Evolutionary conservation across 1,140 invertebrate species (phyloP).

Genomic region (Periplaneta americana): DNA sequence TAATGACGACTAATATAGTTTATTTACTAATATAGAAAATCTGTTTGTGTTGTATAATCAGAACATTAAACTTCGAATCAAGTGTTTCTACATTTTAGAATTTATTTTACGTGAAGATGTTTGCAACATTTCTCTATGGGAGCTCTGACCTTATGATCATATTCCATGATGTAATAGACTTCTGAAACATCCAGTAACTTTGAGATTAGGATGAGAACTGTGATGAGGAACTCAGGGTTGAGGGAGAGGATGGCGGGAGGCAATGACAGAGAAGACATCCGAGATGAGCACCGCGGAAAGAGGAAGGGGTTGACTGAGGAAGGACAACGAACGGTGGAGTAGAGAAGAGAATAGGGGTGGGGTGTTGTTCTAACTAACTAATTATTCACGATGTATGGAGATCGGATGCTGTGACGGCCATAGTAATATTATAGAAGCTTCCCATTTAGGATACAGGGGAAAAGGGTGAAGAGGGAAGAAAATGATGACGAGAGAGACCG

Average conservation of each 20-base stretch:
- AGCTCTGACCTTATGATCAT: too few relatives aligned
- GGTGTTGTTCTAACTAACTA: slow-evolving; percentile 16
- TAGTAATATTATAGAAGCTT: neutral
- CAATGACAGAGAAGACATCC: neutral
- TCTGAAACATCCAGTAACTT: neutral
- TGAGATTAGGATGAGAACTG: neutral
- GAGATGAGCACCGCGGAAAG: neutral
- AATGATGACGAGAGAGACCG: neutral
- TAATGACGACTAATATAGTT: too few relatives aligned
- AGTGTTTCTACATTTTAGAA: too few relatives aligned
- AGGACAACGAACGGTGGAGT: neutral
- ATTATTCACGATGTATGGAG: slow-evolving; percentile 12
- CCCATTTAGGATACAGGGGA: neutral
- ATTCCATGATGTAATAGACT: too few relatives aligned
- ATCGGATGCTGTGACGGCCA: slow-evolving; percentile 1
- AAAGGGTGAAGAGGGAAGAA: neutral
- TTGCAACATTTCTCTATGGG: too few relatives aligned
- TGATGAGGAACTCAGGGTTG: neutral
- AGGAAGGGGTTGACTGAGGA: neutral
- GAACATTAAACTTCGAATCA: too few relatives aligned
- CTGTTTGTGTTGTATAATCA: too few relatives aligned
- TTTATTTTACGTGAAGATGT: too few relatives aligned
- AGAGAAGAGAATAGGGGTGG: neutral
- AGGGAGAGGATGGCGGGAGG: neutral
- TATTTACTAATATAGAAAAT: too few relatives aligned